Evolutionary conservation across 2,888 invertebrate genomes (phyloP), one percentile per base, ranked within the genome.

Genomic region (Liposcelis brunnea): DNA sequence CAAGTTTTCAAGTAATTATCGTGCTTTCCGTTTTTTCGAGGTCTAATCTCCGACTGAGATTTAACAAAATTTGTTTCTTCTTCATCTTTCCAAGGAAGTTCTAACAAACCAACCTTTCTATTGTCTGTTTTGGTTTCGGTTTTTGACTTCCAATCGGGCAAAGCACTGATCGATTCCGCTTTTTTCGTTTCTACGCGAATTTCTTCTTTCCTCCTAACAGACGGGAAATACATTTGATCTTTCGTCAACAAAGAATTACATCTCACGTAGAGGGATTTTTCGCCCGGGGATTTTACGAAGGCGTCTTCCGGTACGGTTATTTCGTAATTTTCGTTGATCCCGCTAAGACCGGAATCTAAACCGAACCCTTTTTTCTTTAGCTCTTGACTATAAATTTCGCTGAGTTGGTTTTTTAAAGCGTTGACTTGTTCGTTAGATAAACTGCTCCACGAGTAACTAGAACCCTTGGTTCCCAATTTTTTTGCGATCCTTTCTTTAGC

Each of bases 381-480:
- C 38, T 43, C 48, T 34, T 51, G 47, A 54, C 69, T 72, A 53
- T 86, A 87, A 49, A 87, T 86, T 51, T 85, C 83, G 53, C 77
- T 79, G 1, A 87, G 61, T 58, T 86, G 86, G 53, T 73, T 74
- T 59, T 84, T 85, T 35, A 87, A 66, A 19, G 80, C 77, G 54
- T 75, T 77, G 0, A 86, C 79, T 64, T 87, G 86, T 51, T 87
- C 84, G 63, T 80, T 75, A 1, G 86, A 84, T 36, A 87, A 64
- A 54, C 86, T 85, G 56, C 84, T 85, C 73, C 85, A 85, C 44
- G 86, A 68, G 48, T 79, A 74, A 55, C 75, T 79, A 6, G 83
- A 83, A 10, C 82, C 80, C 16, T 49, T 49, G 12, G 49, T 49
- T 10, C 48, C 49, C 7, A 14, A n/a, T 6, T 19, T 40, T 19